Percentiles rank a stretch among this genome's conserved stretches.
phyloP scores from a whole-genome alignment of 2,113 vertebrate genomes.

The Eleginops maclovinus region DNA sequence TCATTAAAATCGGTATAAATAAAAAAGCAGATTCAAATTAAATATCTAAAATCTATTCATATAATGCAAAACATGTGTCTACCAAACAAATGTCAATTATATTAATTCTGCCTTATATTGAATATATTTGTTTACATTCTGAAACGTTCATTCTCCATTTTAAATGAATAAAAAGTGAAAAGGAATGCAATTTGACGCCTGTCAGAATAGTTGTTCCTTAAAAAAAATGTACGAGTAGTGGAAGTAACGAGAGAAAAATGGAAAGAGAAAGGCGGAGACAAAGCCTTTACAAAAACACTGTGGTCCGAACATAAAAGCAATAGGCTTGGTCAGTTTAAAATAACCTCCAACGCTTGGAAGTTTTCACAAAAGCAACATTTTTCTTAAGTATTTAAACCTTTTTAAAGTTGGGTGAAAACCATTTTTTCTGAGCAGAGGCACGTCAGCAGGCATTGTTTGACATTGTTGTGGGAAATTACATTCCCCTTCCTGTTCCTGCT shows the following conservation, averaged over 20 bases:
- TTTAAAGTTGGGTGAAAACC: constrained; percentile 30
- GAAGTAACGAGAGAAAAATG: neutral
- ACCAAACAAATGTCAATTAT: neutral
- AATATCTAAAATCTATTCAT: neutral
- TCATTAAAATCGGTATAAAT: neutral
- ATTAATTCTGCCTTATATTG: too few species aligned
- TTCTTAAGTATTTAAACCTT: constrained; percentile 37
- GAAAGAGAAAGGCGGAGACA: neutral
- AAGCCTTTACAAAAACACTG: neutral
- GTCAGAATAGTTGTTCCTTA: too few species aligned
- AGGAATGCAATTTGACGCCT: too few species aligned
- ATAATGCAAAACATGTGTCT: neutral
- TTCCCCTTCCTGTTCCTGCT: constrained; percentile 34
- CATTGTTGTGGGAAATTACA: constrained; percentile 58
- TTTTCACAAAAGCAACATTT: constrained; percentile 2
- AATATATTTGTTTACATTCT: too few species aligned
- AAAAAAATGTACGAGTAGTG: neutral
- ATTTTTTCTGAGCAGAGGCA: constrained; percentile 39
- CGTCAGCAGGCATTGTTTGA: constrained; percentile 47
- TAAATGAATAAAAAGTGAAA: too few species aligned
- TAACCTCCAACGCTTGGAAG: neutral
- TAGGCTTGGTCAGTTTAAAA: neutral
- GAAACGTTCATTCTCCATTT: too few species aligned
- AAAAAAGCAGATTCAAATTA: neutral
- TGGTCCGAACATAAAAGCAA: too few species aligned